Percentiles rank a stretch among this genome's conserved stretches.
phyloP scores from a whole-genome alignment of 2,113 vertebrate species.

The Excalfactoria chinensis region DNA sequence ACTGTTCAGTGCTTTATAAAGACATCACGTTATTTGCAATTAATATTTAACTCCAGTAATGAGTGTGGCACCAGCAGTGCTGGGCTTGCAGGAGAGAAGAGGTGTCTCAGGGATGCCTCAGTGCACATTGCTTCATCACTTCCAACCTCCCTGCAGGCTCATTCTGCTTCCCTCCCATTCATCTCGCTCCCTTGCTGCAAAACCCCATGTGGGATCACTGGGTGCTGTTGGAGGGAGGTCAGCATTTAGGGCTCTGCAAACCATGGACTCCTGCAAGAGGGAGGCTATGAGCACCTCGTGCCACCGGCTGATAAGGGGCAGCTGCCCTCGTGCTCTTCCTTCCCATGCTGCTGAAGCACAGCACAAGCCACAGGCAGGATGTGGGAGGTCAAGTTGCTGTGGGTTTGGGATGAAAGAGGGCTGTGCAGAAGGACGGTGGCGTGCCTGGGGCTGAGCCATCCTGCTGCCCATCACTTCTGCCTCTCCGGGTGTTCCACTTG shows the following conservation, averaged over 20 bases:
- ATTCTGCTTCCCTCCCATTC: no score
- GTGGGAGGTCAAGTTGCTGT: background rate
- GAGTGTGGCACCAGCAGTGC: background rate
- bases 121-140: accelerated
- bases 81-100: background rate
- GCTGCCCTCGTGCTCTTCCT: accelerated
- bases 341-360: background rate
- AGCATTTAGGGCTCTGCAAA: background rate
- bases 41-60: background rate
- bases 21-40: background rate
- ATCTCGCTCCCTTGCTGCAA: no score
- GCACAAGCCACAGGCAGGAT: accelerated
- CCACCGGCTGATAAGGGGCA: background rate
- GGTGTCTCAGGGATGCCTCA: background rate
- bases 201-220: background rate
- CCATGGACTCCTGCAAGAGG: accelerated
- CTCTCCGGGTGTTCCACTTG: accelerated
- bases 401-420: background rate
- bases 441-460: background rate
- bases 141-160: background rate
- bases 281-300: background rate
- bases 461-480: background rate
- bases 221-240: no score
- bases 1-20: background rate
- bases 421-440: background rate